phyloP scores from a whole-genome alignment of 2,888 invertebrate species.

The Norana najaformis region DNA sequence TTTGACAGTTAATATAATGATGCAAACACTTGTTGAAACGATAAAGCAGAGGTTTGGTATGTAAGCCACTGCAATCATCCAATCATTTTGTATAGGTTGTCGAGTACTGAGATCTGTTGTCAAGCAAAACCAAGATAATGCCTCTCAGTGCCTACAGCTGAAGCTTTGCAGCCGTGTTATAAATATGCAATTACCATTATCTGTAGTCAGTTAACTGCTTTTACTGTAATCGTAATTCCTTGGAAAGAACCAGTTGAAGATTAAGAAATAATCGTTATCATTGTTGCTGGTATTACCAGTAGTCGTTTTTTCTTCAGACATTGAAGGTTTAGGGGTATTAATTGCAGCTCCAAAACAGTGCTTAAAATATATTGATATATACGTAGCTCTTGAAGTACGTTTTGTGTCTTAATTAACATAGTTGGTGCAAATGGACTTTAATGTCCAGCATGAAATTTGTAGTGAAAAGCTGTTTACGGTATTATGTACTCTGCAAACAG shows the following conservation, averaged over 20 bases:
- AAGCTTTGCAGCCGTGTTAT: background rate
- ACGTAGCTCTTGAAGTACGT: background rate
- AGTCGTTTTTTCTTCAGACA: background rate
- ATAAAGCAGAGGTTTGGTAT: background rate
- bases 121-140: background rate
- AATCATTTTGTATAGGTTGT: background rate
- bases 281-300: no score
- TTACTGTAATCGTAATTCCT: background rate
- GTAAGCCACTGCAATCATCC: background rate
- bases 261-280: background rate
- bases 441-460: background rate
- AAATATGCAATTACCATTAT: background rate
- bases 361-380: background rate
- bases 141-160: background rate
- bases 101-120: background rate
- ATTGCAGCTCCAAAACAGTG: background rate
- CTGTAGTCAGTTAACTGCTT: constrained; percentile 2
- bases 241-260: background rate
- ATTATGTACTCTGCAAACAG: background rate
- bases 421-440: background rate
- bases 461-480: no score
- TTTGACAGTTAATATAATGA: background rate
- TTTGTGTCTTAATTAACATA: background rate
- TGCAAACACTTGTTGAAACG: background rate
- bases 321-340: background rate